These are phyloP conservation scores for Regulus satrapa DNA, from an alignment of 2,113 vertebrate species.

Conservation along the genomic window DNA sequence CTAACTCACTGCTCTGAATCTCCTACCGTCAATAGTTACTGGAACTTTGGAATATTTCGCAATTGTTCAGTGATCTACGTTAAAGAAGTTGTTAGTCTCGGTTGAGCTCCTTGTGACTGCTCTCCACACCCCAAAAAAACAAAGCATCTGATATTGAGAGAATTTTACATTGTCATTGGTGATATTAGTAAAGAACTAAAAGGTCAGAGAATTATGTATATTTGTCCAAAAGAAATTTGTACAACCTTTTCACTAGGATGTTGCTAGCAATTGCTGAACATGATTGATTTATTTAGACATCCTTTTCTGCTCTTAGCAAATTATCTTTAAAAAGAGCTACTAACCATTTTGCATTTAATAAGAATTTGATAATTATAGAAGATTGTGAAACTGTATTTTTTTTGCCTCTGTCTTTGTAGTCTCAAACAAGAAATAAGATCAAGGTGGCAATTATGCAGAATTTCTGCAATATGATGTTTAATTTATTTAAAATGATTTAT, in stretches of 20 bases:
- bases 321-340: not conserved
- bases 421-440: not conserved
- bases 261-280: not conserved
- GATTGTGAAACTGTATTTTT: not conserved
- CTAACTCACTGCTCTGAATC: slow-evolving; percentile 5
- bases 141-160: not conserved
- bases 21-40: not conserved
- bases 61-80: slow-evolving; percentile 6
- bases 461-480: not conserved
- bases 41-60: not conserved
- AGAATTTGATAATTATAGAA: not conserved
- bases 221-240: not conserved
- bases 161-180: not conserved
- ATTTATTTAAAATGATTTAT: not conserved
- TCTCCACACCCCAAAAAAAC: not conserved
- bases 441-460: not conserved
- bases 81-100: slow-evolving; percentile 27
- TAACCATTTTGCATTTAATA: not conserved
- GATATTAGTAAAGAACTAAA: not conserved
- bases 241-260: not conserved
- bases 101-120: not conserved
- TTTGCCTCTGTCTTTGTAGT: not conserved
- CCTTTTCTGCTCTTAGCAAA: not conserved
- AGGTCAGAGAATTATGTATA: not conserved
- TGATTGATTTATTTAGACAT: not conserved